These are phyloP conservation scores for Dascyllus trimaculatus DNA, from an alignment of 2,113 vertebrate genomes.

Conservation along the genomic window DNA sequence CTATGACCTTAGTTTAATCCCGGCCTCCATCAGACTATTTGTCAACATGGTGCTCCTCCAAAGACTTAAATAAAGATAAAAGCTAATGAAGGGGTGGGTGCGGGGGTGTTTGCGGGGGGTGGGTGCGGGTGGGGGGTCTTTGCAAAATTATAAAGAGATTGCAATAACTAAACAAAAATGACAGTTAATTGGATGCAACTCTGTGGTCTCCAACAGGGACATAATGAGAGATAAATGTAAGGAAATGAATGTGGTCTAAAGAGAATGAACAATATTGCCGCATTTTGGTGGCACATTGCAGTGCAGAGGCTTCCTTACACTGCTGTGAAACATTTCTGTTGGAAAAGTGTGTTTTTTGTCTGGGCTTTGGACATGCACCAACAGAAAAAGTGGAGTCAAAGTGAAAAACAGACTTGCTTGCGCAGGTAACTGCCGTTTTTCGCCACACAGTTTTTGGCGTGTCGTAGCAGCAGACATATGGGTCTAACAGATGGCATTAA, in stretches of 20 bases:
- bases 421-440: neutral
- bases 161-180: conserved; percentile 39
- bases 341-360: neutral
- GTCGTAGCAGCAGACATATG: neutral
- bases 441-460: neutral
- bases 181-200: conserved; percentile 30
- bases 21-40: conserved; percentile 41
- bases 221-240: neutral
- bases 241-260: conserved; percentile 3
- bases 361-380: neutral
- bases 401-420: neutral
- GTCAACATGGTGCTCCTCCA: conserved; percentile 44
- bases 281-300: neutral
- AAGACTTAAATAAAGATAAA: conserved; percentile 43
- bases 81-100: conserved; percentile 6
- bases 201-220: neutral
- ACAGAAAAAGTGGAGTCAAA: neutral
- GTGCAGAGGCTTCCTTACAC: neutral
- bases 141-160: conserved; percentile 25
- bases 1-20: conserved; percentile 52
- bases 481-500: neutral
- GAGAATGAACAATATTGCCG: neutral
- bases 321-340: neutral
- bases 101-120: neutral
- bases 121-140: conserved; percentile 12